Base-by-base conservation (phyloP, 2,113 vertebrate species). In the Tyto alba region DNA sequence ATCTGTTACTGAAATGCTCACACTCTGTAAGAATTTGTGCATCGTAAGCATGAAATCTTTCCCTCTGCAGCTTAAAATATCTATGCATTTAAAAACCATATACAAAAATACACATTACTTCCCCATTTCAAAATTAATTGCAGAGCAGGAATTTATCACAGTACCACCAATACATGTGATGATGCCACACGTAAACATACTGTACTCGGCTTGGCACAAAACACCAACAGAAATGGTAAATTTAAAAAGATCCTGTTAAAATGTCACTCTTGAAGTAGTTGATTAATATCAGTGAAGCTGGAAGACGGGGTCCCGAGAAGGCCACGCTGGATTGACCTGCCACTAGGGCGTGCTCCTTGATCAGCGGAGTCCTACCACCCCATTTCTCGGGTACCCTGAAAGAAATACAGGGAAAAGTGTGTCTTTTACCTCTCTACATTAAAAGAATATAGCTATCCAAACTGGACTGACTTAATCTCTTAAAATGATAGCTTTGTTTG, bases 1-100 rank as follows among this genome's bases (percentile, higher is more conserved):
- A 86, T 73, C 57, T 91, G 78, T 88, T 83, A 95, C 62, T 82
- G 79, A 96, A 96, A 85, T 15, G 57, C 77, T 87, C 93, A 57
- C 53, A 30, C 36, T 56, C 74, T 7, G 0, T 52, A 89, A 41
- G 73, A 92, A 92, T 81, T 56, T 69, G 76, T 89, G 90, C 75
- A 84, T 52, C 4, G 0, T 38, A 38, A 83, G 41, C 75, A 74
- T 29, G 64, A 79, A 91, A 82, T 60, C 80, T 68, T 84, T 48
- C 53, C 50, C 73, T 66, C 86, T 30, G 38, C 80, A 73, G 77
- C 45, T 78, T 75, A 90, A 93, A 90, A 89, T 85, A 81, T 22
- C 57, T 38, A 9, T n/a, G 67, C 53, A 38, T 62, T 77, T 88
- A 25, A 94, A 92, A 94, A 41, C 29, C 10, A 5, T 26, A n/a